Evolutionary conservation across 2,113 vertebrate genomes (phyloP).

Genomic region (Nothobranchius kuhntae): DNA sequence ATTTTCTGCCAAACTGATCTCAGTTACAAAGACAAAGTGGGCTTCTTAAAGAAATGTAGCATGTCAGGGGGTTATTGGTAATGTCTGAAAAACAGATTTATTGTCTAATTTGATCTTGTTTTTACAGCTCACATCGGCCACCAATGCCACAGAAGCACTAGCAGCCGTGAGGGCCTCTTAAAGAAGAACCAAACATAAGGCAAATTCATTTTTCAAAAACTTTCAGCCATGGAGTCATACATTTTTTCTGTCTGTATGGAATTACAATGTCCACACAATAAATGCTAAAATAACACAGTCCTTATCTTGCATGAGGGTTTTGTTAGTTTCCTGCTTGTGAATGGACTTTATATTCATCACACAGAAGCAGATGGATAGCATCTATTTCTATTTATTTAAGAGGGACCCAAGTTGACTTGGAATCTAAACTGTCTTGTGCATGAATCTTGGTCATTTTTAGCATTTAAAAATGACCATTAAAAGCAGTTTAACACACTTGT

Average conservation of each 20-base stretch:
- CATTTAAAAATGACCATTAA: not conserved
- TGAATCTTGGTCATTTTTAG: not conserved
- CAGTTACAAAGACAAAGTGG: no score
- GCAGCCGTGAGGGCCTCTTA: not conserved
- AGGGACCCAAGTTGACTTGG: not conserved
- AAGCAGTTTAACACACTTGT: not conserved
- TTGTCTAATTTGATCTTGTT: not conserved
- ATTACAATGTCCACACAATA: not conserved
- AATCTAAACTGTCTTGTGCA: not conserved
- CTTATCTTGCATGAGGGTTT: no score
- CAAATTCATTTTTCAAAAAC: constrained; percentile 18
- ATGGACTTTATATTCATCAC: not conserved
- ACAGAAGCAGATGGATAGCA: no score
- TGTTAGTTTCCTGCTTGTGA: not conserved
- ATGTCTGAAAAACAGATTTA: no score
- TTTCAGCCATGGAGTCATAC: not conserved
- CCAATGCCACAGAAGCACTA: not conserved
- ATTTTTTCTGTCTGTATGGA: not conserved
- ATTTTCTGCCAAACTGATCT: not conserved
- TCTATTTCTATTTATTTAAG: no score
- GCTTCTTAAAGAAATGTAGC: no score
- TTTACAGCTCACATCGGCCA: not conserved
- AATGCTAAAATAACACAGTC: no score
- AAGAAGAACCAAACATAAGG: not conserved
- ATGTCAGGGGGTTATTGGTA: no score